These are phyloP conservation scores for Dascillus cervinus DNA, from an alignment of 2,888 invertebrate genomes.

Conservation along the genomic window DNA sequence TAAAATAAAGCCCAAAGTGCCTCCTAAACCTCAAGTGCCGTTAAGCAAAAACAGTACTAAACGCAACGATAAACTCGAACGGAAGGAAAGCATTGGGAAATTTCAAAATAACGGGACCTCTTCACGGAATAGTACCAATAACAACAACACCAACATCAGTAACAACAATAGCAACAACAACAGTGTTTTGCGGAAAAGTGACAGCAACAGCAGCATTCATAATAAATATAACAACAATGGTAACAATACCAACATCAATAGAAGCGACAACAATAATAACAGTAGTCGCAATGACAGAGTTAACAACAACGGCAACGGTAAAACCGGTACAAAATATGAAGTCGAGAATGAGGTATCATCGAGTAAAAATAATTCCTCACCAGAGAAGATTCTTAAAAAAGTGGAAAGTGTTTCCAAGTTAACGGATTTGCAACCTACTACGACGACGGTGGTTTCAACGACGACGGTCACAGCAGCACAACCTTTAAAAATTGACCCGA, in stretches of 20 bases:
- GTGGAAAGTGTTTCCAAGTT: conserved; percentile 5
- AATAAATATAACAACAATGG: conserved; percentile 4
- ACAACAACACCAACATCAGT: conserved; percentile 3
- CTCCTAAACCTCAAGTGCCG: conserved; percentile 34
- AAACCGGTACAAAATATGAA: neutral
- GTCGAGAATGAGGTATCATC: neutral
- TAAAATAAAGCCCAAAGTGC: conserved; percentile 36
- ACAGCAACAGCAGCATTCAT: conserved; percentile 2
- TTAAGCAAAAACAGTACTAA: too few relatives aligned
- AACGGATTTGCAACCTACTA: conserved; percentile 20
- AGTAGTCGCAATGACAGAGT: neutral
- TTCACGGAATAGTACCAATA: conserved; percentile 4
- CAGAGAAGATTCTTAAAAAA: conserved; percentile 9
- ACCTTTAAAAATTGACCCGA: conserved; percentile 39
- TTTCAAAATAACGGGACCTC: too few relatives aligned
- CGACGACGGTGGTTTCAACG: conserved; percentile 36
- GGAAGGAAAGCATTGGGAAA: conserved; percentile 27
- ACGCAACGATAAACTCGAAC: conserved; percentile 17
- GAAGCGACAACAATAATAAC: neutral
- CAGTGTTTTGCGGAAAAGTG: conserved; percentile 1
- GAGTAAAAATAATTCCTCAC: conserved; percentile 3
- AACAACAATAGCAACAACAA: conserved; percentile 2
- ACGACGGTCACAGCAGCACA: conserved; percentile 39
- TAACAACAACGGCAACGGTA: conserved; percentile 2
- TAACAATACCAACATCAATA: conserved; percentile 4